Base-by-base conservation (phyloP, 2,797 vertebrate species). In the Cynopterus sphinx region DNA sequence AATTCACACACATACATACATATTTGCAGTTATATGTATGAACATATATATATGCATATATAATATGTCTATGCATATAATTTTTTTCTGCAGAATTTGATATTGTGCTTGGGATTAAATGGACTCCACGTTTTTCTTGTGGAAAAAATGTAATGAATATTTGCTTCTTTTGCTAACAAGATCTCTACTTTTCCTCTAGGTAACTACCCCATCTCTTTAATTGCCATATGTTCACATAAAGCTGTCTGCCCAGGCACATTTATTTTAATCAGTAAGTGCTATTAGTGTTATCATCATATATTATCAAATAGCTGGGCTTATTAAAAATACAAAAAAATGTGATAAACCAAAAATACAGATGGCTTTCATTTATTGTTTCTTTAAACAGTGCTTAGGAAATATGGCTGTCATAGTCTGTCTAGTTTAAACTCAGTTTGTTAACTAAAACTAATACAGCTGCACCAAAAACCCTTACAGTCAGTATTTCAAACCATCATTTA, bases 301-400 rank as follows among this genome's bases (percentile, higher is more conserved):
- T 81, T 85, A 77, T 68, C 67, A 89, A 82, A 91, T 70, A 22
- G 57, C 0, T 16, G 17, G 33, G 59, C 1, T 93, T 75, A 86
- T 68, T 94, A 57, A 74, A 88, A 74, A 85, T 87, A 93, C 51
- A 90, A 78, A 78, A 78, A 78, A 87, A 73, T 26, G 3, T 81
- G 73, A 89, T 81, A 68, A 89, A 70, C 6, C 77, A 22, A 49
- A 63, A 82, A 49, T 43, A 3, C n/a, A 70, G 11, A 70, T 49
- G 55, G 41, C 39, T 89, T 91, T 6, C 79, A 39, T 89, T 68
- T 39, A 91, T 70, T 88, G 19, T 15, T 67, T 75, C 71, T 74
- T 88, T 73, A 71, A 21, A 57, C 5, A 43, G 24, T n/a, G 59
- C 85, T 85, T 81, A 86, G 46, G 53, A 90, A 90, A 77, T 55